Evolutionary conservation across 2,888 invertebrate species (phyloP).

Genomic region (Drosophila basisetae): DNA sequence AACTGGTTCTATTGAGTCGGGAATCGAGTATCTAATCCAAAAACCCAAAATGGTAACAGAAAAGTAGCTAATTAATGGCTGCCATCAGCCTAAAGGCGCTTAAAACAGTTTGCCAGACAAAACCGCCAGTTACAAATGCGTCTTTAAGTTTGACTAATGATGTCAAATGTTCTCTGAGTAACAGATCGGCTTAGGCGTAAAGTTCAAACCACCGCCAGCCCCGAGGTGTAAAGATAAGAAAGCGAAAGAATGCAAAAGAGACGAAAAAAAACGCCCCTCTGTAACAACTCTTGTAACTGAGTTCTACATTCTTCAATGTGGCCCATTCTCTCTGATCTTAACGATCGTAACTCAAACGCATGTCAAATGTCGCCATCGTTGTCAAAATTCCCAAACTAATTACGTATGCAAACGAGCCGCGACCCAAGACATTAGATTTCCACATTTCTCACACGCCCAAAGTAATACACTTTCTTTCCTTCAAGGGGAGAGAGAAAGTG

Average conservation of each 20-base stretch:
- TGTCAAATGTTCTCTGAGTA: constrained; percentile 62
- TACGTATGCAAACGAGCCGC: constrained; percentile 76
- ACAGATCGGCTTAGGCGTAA: constrained; percentile 74
- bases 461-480: not conserved
- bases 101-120: constrained; percentile 49
- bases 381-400: constrained; percentile 75
- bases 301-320: not conserved
- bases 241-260: not conserved
- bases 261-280: constrained; percentile 11
- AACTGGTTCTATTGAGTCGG: constrained; percentile 50
- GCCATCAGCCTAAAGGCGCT: constrained; percentile 60
- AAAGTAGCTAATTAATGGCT: constrained; percentile 59
- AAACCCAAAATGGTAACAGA: constrained; percentile 9
- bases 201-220: constrained; percentile 72
- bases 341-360: constrained; percentile 75
- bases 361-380: constrained; percentile 79
- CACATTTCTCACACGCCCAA: not conserved
- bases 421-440: constrained; percentile 33
- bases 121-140: constrained; percentile 63
- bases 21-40: constrained; percentile 1
- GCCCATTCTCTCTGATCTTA: constrained; percentile 26
- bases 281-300: constrained; percentile 10
- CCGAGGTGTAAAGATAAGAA: constrained; percentile 58
- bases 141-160: constrained; percentile 80
- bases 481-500: constrained; percentile 5